These are phyloP conservation scores for Geotrypetes seraphini DNA, from an alignment of 2,797 vertebrate genomes.

Conservation along the genomic window DNA sequence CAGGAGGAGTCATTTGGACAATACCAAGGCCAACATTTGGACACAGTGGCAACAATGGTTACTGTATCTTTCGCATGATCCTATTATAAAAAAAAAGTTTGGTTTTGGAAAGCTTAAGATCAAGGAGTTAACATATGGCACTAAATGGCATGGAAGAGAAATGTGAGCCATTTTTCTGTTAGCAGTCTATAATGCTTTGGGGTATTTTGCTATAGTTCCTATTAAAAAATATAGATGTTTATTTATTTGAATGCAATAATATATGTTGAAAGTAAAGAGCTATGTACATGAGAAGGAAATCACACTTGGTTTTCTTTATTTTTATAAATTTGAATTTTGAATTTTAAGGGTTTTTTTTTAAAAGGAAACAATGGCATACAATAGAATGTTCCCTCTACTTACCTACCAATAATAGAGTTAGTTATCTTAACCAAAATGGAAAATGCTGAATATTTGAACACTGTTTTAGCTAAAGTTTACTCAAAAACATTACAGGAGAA, in stretches of 20 bases:
- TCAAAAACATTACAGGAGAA: too few species aligned
- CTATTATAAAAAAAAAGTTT: slow-evolving; percentile 44
- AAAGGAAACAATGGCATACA: slow-evolving; percentile 11
- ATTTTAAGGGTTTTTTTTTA: slow-evolving; percentile 34
- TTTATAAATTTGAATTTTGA: slow-evolving; percentile 59
- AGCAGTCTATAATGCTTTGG: slow-evolving; percentile 50
- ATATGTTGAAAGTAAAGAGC: slow-evolving; percentile 61
- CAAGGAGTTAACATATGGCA: slow-evolving; percentile 45
- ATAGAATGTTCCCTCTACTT: slow-evolving; percentile 34
- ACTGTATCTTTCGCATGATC: slow-evolving; percentile 54
- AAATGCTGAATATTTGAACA: slow-evolving; percentile 25
- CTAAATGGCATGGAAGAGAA: slow-evolving; percentile 49
- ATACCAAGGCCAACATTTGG: slow-evolving; percentile 30
- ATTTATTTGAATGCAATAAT: slow-evolving; percentile 74
- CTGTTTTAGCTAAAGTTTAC: neutral
- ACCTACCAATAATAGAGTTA: slow-evolving; percentile 31
- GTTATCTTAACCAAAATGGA: slow-evolving; percentile 4
- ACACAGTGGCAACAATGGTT: slow-evolving; percentile 40
- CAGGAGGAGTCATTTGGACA: slow-evolving; percentile 20
- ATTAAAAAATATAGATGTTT: slow-evolving; percentile 54
- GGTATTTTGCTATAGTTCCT: slow-evolving; percentile 64
- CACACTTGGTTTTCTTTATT: slow-evolving; percentile 44
- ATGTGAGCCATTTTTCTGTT: slow-evolving; percentile 47
- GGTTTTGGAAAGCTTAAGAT: slow-evolving; percentile 28
- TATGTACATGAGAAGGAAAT: slow-evolving; percentile 53